Evolutionary conservation across 2,888 invertebrate species (phyloP).

Genomic region (Pantelozetes paolii): DNA sequence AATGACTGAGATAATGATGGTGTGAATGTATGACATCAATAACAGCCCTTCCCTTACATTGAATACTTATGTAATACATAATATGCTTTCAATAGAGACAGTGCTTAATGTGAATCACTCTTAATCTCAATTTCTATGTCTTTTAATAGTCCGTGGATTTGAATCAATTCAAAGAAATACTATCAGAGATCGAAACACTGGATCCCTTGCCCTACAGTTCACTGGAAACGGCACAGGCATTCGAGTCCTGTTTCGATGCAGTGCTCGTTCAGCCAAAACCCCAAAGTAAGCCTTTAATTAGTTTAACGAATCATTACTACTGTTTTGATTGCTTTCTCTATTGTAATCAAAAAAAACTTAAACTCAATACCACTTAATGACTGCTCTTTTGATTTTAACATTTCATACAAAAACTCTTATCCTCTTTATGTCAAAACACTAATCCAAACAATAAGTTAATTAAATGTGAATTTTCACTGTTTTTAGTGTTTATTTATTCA

Average conservation of each 20-base stretch:
- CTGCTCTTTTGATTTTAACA: neutral
- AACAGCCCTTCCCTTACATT: neutral
- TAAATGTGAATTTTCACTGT: no score
- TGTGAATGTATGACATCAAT: conserved; percentile 12
- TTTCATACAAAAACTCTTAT: no score
- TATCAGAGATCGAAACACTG: conserved; percentile 40
- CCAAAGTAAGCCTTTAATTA: conserved; percentile 32
- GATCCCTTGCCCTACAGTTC: conserved; percentile 43
- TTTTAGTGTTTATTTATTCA: no score
- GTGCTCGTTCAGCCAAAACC: conserved; percentile 44
- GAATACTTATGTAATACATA: neutral
- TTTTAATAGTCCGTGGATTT: neutral
- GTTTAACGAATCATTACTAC: conserved; percentile 14
- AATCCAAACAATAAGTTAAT: no score
- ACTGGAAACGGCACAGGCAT: conserved; percentile 43
- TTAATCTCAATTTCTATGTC: neutral
- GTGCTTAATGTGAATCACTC: conserved; percentile 18
- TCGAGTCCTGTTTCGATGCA: conserved; percentile 44
- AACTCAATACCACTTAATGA: conserved; percentile 2
- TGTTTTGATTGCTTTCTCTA: neutral
- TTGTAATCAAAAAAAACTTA: neutral
- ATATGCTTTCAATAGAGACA: neutral
- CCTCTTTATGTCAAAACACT: no score
- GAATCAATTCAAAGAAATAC: conserved; percentile 12
- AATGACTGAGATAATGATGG: conserved; percentile 29